phyloP scores from a whole-genome alignment of 2,888 invertebrate genomes.

The Chironomus riparius region DNA sequence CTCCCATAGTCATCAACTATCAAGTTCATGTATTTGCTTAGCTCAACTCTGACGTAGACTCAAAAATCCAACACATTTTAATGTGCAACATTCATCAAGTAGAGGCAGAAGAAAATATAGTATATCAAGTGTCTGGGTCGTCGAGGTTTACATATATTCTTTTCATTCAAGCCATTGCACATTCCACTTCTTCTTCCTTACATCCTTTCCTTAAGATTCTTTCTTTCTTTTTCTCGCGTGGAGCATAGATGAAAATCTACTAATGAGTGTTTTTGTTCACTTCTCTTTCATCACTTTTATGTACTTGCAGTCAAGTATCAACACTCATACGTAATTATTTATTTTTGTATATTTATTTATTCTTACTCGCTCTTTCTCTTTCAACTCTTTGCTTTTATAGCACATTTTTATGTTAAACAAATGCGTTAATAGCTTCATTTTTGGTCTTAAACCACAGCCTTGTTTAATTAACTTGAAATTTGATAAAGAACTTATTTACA shows the following conservation, averaged over 20 bases:
- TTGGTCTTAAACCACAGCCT: no score
- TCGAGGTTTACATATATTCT: neutral
- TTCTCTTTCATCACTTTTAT: slow-evolving; percentile 18
- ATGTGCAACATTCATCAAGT: no score
- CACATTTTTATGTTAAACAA: no score
- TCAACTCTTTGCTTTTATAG: neutral
- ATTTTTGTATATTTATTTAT: neutral
- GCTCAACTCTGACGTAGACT: no score
- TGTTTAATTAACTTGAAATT: no score
- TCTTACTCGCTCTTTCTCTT: neutral
- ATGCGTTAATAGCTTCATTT: no score
- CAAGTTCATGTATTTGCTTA: no score
- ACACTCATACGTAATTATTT: slow-evolving; percentile 17
- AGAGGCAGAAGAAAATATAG: neutral
- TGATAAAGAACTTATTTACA: no score
- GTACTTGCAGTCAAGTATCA: neutral
- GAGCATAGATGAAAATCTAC: neutral
- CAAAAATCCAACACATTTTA: no score
- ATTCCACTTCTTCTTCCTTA: neutral
- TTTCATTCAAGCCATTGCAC: neutral
- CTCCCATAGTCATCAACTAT: no score
- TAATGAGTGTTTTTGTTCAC: slow-evolving; percentile 21
- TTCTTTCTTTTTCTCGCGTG: no score
- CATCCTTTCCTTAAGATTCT: neutral
- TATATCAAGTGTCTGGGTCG: neutral